These are phyloP conservation scores for Aromia moschata DNA, from an alignment of 2,888 invertebrate genomes.

Conservation along the genomic window DNA sequence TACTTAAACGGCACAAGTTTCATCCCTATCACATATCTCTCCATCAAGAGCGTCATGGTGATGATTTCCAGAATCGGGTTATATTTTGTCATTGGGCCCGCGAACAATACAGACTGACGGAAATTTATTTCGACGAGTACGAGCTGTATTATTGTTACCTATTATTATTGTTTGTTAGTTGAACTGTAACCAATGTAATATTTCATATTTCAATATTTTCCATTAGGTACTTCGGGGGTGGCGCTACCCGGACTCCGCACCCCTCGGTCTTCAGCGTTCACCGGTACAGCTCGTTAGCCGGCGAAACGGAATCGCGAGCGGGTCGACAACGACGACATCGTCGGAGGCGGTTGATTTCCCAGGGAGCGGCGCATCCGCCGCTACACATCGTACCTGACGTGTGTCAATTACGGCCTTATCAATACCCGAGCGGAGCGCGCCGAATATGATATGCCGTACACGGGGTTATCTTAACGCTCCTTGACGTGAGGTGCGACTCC, in stretches of 20 bases:
- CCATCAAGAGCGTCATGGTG: too few species aligned
- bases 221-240: too few species aligned
- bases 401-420: constrained; percentile 36
- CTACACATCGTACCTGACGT: constrained; percentile 30
- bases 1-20: too few species aligned
- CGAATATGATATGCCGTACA: constrained; percentile 22
- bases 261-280: constrained; percentile 2
- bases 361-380: constrained; percentile 13
- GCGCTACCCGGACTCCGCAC: not conserved
- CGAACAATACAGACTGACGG: too few species aligned
- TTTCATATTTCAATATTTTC: too few species aligned
- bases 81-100: too few species aligned
- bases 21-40: too few species aligned
- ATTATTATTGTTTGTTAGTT: too few species aligned
- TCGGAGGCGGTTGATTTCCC: constrained; percentile 23
- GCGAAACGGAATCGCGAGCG: constrained; percentile 8
- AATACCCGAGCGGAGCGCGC: constrained; percentile 25
- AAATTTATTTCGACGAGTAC: too few species aligned
- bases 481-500: not conserved
- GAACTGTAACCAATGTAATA: too few species aligned
- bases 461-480: constrained; percentile 12
- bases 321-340: constrained; percentile 15
- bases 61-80: too few species aligned
- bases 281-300: constrained; percentile 17
- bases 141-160: too few species aligned